Base-by-base conservation (phyloP, 2,888 invertebrate genomes). In the Chrysotoxum bicinctum region DNA sequence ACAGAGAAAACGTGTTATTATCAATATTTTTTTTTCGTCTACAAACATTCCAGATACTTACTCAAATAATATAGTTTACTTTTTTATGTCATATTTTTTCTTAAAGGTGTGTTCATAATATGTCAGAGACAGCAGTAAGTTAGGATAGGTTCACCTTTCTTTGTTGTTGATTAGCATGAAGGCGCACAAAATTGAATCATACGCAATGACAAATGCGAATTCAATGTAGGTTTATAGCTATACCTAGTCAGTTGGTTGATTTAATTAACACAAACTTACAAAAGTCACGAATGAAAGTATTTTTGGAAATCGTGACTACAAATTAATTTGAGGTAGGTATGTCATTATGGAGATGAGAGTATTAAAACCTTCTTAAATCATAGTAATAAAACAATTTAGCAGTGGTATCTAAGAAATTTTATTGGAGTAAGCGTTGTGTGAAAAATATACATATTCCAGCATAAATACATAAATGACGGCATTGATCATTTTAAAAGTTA, bases 1-100 rank as follows among this genome's bases (percentile, higher is more conserved):
- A 72, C 52, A 68, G 79, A 68, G 79, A 84, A 79, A 84, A 80
- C 72, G 19, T 58, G 75, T 80, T 58, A 26, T 52, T 14, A 14
- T 19, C 1, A 26, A 32, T 23, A 3, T 52, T 14, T 40, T 23
- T 40, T 1, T 14, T 10, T 32, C 6, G 37, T 62, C 62, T 30
- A 48, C 32, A 35, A 23, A 66, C 19, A 66, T 48, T 50, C 14
- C 19, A 62, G 19, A 43, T 45, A 45, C 7, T 40, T 43, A 19
- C 6, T 43, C 26, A 43, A 66, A 66, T 23, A 66, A 50, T 23
- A 9, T n/a, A 48, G 32, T 66, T 19, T 32, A 40, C 19, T 48
- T 66, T 45, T 45, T 30, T 32, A 50, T 50, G 23, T 50, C 48
- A 50, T 64, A 45, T 16, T 40, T n/a, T 43, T 45, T 48, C 12